Base-by-base conservation (phyloP, 2,888 invertebrate genomes). In the Lepidocyrtinus sp. region DNA sequence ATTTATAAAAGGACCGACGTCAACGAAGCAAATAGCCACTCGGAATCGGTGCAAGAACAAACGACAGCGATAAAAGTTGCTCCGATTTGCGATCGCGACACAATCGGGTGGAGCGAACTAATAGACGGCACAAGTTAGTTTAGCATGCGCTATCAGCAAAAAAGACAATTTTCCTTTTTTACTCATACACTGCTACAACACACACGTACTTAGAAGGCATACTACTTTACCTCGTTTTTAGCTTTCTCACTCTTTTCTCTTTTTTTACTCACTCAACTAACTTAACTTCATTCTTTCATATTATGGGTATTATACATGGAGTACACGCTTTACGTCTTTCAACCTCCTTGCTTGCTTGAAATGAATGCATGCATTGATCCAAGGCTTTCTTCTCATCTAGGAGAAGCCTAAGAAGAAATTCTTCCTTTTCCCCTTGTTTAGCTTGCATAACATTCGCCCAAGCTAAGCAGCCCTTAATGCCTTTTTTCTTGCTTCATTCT, bases 71-170 rank as follows among this genome's bases (percentile, higher is more conserved):
- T 85, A 85, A 85, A 85, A 85, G 83, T 84, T 84, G 82, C 85
- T 85, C 84, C 85, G 83, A 85, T 85, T 85, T 85, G 85, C 83
- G 85, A 85, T 83, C 85, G 85, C 83, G 84, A 85, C 84, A 83
- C 85, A 84, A 84, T 84, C 85, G 85, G 85, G 85, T 85, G 84
- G 84, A 84, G 85, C 85, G 84, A 84, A 84, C 84, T 85, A 85
- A 85, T 85, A 85, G 85, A 85, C 84, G 84, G 84, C 84, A 84
- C 84, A 85, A 85, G 84, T 85, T 85, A 85, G 84, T 85, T 85
- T 85, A 85, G 85, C 85, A 85, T 85, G 85, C 85, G 85, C 84
- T 85, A 85, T 83, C 84, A 83, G 84, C 83, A 83, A 84, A 84
- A 73, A 85, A 85, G 84, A 85, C 84, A 85, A 85, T 85, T 85